Base-by-base conservation (phyloP, 2,888 invertebrate genomes). In the Argyresthia goedartella region DNA sequence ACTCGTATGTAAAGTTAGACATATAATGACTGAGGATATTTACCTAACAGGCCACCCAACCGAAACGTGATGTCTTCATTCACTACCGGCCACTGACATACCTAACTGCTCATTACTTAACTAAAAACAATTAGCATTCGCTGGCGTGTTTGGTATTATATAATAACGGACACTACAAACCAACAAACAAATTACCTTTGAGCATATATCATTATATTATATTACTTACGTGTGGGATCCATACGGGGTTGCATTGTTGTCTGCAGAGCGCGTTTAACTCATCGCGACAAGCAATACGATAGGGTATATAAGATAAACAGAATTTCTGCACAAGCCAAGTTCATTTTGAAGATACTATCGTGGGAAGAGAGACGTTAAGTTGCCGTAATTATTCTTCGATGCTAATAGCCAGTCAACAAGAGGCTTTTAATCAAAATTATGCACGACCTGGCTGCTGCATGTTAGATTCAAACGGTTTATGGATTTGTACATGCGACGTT, bases 351-450 rank as follows among this genome's bases (percentile, higher is more conserved):
- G 75, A 75, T 75, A 78, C 69, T 70, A 78, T 80, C 75, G 82
- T 81, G 82, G 75, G 79, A 81, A 80, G 71, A 67, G 65, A 75
- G 66, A 73, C 69, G 69, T 74, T 73, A 68, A 75, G 72, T 67
- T 69, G 67, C 69, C 65, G 69, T 77, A 76, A 80, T 80, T 78
- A 72, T 76, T 4, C 6, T 71, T 67, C 66, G 68, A 73, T 69
- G 70, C 71, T 71, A 74, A 76, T 70, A 68, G 71, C 67, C 70
- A 70, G 71, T 65, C 71, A 73, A 73, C 68, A 69, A 67, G 71
- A 71, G 60, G 67, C 67, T 67, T 65, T 65, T 67, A 66, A 44
- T 44, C 44, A 44, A 15, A 44, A 44, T 44, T 44, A 4, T 15
- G 44, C 14, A 41, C 13, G 41, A 41, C 11, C 41, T n/a, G n/a